Conservation (phyloP, 2,797 vertebrate species). For the Poecilia velifera region DNA sequence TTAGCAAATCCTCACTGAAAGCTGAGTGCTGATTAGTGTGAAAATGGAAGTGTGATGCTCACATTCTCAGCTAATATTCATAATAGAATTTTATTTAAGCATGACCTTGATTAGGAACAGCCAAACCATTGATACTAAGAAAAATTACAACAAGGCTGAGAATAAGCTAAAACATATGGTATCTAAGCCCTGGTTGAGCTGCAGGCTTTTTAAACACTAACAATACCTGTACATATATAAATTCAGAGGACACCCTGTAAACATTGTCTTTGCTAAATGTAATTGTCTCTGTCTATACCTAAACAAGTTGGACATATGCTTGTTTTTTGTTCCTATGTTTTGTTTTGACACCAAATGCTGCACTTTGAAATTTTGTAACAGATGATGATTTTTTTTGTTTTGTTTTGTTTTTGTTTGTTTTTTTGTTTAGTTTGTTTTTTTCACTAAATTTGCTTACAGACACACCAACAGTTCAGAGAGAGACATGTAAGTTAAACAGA, state of each 20-base stretch:
- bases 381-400: not conserved
- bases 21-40: not conserved
- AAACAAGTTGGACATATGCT: conserved; percentile 1
- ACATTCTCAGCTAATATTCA: conserved; percentile 1
- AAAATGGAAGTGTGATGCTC: not conserved
- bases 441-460: not conserved
- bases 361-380: conserved; percentile 8
- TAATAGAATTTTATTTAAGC: not conserved
- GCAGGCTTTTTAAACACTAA: not conserved
- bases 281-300: not conserved
- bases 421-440: not conserved
- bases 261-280: not conserved
- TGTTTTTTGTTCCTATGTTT: not conserved
- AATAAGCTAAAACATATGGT: conserved; percentile 15
- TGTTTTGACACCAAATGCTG: conserved; percentile 29
- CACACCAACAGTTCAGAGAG: conserved; percentile 8
- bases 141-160: not conserved
- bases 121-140: too few relatives aligned
- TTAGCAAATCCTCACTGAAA: conserved; percentile 18
- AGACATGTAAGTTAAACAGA: not conserved
- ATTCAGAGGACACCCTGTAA: not conserved
- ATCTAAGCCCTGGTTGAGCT: not conserved
- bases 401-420: not conserved
- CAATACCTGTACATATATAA: not conserved
- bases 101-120: conserved; percentile 10